Conservation (phyloP, 1,140 invertebrate genomes). For the Cyrtorhinus lividipennis region DNA sequence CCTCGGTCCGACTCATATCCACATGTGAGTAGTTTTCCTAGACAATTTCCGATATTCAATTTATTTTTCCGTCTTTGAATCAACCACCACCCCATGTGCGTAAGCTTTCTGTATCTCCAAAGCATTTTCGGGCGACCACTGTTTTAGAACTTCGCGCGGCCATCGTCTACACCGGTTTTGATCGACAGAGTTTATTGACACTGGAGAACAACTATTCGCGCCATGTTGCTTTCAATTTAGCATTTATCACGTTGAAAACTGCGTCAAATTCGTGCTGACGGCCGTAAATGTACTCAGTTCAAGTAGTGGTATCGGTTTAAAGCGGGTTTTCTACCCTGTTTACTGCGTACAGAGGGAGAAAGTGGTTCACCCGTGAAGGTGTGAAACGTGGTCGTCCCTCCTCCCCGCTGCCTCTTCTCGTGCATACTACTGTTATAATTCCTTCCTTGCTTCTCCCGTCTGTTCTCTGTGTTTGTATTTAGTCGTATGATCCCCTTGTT, state of each 20-base stretch:
- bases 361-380: not conserved
- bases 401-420: not conserved
- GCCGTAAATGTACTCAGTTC: not conserved
- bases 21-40: conserved; percentile 23
- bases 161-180: too few species aligned
- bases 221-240: conserved; percentile 22
- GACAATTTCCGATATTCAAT: not conserved
- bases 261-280: not conserved
- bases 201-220: conserved; percentile 19
- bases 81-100: too few species aligned
- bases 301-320: not conserved
- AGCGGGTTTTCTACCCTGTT: too few species aligned
- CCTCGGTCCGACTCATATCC: conserved; percentile 20
- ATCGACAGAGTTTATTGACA: conserved; percentile 25
- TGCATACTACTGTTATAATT: too few species aligned
- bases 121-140: too few species aligned
- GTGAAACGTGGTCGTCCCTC: not conserved
- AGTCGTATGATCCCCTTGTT: too few species aligned
- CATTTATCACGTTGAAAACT: not conserved
- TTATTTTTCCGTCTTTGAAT: too few species aligned
- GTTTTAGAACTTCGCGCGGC: too few species aligned
- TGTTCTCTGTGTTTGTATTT: too few species aligned
- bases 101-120: too few species aligned
- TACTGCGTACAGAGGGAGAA: not conserved
- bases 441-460: too few species aligned